Evolutionary conservation across 2,888 invertebrate genomes (phyloP).

Genomic region (Eremobia ochroleuca): DNA sequence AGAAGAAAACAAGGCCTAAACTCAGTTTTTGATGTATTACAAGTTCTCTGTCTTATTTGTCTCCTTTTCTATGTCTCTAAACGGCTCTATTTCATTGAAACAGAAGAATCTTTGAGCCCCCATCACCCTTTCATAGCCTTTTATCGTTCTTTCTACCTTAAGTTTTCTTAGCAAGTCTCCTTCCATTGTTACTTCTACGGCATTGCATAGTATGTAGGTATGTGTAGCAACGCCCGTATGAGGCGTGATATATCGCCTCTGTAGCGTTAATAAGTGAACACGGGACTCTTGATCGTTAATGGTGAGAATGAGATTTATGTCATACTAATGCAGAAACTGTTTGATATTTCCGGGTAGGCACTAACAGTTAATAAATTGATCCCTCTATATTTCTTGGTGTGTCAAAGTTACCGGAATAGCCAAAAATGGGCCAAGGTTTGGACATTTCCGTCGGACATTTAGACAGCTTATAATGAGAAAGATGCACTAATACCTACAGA

Average conservation of each 20-base stretch:
- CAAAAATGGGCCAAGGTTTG: not conserved
- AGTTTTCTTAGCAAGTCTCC: not conserved
- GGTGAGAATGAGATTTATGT: constrained; percentile 72
- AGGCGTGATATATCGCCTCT: constrained; percentile 89
- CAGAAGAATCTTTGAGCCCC: fast-evolving
- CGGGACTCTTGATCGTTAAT: constrained; percentile 88
- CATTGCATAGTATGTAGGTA: constrained; percentile 61
- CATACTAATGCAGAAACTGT: constrained; percentile 64
- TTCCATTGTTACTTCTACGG: constrained; percentile 62
- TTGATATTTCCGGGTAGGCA: not conserved
- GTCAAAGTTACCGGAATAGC: not conserved
- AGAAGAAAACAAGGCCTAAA: too few species aligned
- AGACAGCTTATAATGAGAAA: too few species aligned
- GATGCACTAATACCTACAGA: too few species aligned
- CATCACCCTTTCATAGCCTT: fast-evolving
- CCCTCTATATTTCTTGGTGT: not conserved
- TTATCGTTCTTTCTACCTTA: not conserved
- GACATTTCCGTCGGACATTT: too few species aligned
- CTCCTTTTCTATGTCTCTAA: not conserved
- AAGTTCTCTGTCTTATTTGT: not conserved
- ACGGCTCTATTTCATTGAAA: not conserved
- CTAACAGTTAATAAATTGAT: not conserved
- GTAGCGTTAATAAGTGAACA: constrained; percentile 90
- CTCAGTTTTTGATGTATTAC: too few species aligned
- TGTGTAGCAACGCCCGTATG: constrained; percentile 78